Base-by-base conservation (phyloP, 2,113 vertebrate genomes). In the Propithecus coquereli region DNA sequence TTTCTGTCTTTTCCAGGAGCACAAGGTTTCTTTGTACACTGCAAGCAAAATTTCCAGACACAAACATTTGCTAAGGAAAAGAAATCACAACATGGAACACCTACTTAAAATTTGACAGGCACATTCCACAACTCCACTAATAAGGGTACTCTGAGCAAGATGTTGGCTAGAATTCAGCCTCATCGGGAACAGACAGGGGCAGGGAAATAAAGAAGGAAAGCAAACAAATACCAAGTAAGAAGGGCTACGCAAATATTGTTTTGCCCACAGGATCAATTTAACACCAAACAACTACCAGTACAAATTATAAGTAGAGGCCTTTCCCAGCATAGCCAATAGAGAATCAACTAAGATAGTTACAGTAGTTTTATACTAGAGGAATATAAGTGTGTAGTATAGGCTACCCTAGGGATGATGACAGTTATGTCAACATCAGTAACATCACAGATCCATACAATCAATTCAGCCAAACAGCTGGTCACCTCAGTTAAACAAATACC, bases 41-140 rank as follows among this genome's bases (percentile, higher is more conserved):
- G 43, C 43, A 89, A 93, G 45, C 34, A 85, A 96, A 95, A 82
- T 96, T 96, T 95, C 91, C 91, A 96, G 97, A 97, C 94, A 95
- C 79, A 95, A 96, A 97, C 50, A 97, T 96, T 97, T 93, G 87
- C 89, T 85, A 50, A 93, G 87, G 68, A 54, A 90, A 92, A 94
- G n/a, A 94, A 96, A 95, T 96, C 79, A 68, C 59, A 92, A 84
- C 87, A 52, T 59, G 27, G 14, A 81, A 90, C 87, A 92, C 20
- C 63, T 80, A 80, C 88, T 97, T 94, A 66, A 87, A 84, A 80
- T 86, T 90, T 94, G 87, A 43, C 45, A 45, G 22, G 79, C 74
- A 57, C 71, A 61, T 81, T 87, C 59, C 13, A 34, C 17, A 92
- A 18, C 18, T 81, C 40, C 73, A 9, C 54, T 82, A 93, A 90